Percentiles rank a stretch among this genome's conserved stretches.
Conservation (phyloP, 2,797 vertebrate species). For the Cheirogaleus major region DNA sequence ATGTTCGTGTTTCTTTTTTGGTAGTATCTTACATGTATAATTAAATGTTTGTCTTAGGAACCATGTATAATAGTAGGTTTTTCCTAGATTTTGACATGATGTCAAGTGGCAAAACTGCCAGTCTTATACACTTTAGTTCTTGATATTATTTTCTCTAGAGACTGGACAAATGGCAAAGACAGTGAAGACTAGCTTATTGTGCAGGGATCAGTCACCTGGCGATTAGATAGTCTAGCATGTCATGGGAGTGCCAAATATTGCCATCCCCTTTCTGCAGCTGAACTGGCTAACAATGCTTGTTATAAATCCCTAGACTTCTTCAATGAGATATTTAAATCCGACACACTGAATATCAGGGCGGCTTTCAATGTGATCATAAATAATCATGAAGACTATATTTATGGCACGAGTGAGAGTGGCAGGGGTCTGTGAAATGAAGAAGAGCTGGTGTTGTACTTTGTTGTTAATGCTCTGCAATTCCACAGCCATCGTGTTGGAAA, state of each 20-base stretch:
- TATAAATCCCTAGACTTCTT: not conserved
- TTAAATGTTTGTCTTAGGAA: not conserved
- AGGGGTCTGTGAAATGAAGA: not conserved
- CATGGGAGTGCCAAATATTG: not conserved
- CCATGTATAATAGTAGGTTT: not conserved
- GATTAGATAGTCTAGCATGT: not conserved
- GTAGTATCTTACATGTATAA: not conserved
- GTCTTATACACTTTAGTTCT: not conserved
- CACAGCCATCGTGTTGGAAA: not conserved
- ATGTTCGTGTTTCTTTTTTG: constrained; percentile 31
- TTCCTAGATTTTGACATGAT: not conserved
- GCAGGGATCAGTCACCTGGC: not conserved
- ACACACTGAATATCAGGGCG: not conserved
- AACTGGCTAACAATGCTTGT: not conserved
- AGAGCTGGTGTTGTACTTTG: not conserved
- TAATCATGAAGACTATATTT: not conserved
- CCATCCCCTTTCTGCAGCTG: not conserved
- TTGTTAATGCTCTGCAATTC: not conserved
- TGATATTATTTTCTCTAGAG: not conserved
- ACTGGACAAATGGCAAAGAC: not conserved
- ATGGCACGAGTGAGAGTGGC: not conserved
- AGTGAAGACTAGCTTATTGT: not conserved
- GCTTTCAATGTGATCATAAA: not conserved
- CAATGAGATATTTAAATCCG: not conserved
- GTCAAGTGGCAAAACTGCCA: not conserved